Base-by-base conservation (phyloP, 2,888 invertebrate genomes). In the Drosophila formosana region DNA sequence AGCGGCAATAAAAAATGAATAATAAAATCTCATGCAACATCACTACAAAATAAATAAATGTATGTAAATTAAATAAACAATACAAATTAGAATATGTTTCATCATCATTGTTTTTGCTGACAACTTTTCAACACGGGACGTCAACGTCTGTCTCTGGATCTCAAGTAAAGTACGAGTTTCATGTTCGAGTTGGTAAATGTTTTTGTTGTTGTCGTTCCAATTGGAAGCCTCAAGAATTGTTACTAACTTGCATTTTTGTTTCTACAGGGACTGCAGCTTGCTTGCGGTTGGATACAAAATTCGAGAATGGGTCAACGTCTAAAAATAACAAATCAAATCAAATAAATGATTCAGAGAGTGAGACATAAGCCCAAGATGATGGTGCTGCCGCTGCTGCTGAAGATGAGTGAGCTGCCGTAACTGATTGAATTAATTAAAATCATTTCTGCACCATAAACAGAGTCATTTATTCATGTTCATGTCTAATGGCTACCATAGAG, bases 11-110 rank as follows among this genome's bases (percentile, higher is more conserved):
- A 91, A 91, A 91, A 90, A 92, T 85, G 90, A 92, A 92, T 91
- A 89, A 91, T 89, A 91, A 91, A 92, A 91, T 91, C 92, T 91
- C 92, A 92, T 91, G 91, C 91, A 91, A 91, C 89, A 90, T 90
- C 77, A 88, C 82, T 91, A 91, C 80, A 90, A 80, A 87, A 82
- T 89, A 85, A 77, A 80, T 76, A 76, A 78, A 67, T 43, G 28
- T 63, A 63, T 64, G 49, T 64, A 60, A 75, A 67, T 68, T 67
- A 57, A 75, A 69, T 79, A 69, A 71, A 81, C 65, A 77, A 69
- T 74, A 66, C 69, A 75, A 72, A 60, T 64, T 71, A 57, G 28
- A 51, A 49, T 41, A 4, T 28, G 51, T 67, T 66, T 63, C 46
- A 66, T 34, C 45, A 62, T 68, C 50, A 56, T 60, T 47, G 43